phyloP scores from a whole-genome alignment of 2,113 vertebrate genomes.

The Megaleporinus macrocephalus region DNA sequence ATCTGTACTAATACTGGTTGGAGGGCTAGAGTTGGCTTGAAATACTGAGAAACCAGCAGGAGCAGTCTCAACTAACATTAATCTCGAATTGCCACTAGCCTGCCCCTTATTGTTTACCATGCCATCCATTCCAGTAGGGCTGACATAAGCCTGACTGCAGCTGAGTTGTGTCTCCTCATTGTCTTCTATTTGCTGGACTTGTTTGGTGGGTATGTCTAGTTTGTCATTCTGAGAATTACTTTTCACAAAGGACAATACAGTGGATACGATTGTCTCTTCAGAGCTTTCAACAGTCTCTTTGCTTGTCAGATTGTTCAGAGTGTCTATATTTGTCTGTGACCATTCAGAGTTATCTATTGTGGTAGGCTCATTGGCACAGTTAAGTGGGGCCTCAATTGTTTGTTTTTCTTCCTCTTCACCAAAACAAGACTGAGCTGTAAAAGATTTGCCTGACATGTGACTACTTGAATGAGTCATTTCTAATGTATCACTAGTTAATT shows the following conservation, averaged over 20 bases:
- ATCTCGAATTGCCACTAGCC: not conserved
- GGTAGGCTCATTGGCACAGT: not conserved
- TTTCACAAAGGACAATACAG: not conserved
- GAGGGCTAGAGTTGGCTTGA: not conserved
- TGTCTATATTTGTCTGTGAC: not conserved
- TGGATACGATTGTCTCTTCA: not conserved
- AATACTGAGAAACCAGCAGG: not conserved
- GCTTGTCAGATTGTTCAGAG: not conserved
- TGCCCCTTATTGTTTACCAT: slow-evolving; percentile 9
- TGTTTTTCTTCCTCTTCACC: slow-evolving; percentile 14
- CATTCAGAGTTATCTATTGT: not conserved
- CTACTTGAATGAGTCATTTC: not conserved
- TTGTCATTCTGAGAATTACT: slow-evolving; percentile 9
- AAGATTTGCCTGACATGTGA: not conserved
- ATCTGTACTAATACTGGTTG: not conserved
- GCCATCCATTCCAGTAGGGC: not conserved
- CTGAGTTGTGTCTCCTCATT: not conserved
- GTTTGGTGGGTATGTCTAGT: not conserved
- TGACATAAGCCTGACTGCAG: not conserved
- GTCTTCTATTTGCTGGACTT: slow-evolving; percentile 11
- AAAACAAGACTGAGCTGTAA: not conserved
- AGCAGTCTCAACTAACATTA: not conserved
- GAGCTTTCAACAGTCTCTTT: not conserved
- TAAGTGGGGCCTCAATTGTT: not conserved
- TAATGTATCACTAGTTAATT: not conserved